Evolutionary conservation across 2,888 invertebrate species (phyloP).

Genomic region (Griposia aprilina): DNA sequence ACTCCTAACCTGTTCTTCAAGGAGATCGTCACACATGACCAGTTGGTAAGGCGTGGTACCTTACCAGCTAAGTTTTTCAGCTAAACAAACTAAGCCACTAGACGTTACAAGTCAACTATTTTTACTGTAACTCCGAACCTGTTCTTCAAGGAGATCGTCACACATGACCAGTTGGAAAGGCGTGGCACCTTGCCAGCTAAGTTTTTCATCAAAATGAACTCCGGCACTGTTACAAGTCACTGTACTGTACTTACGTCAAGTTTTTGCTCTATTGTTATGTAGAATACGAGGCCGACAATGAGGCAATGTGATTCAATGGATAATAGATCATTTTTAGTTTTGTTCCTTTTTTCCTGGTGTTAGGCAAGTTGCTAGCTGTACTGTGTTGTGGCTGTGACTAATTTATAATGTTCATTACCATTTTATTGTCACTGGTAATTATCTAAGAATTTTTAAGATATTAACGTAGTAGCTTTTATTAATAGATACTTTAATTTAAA

Average conservation of each 20-base stretch:
- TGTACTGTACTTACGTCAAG: conserved; percentile 17
- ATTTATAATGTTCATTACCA: background rate
- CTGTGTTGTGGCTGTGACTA: background rate
- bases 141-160: conserved; percentile 33
- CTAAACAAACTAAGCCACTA: conserved; percentile 19
- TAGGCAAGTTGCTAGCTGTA: conserved; percentile 7
- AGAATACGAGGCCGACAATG: conserved; percentile 55
- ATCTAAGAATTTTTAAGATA: too few relatives aligned
- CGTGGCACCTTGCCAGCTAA: conserved; percentile 22
- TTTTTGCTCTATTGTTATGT: conserved; percentile 65
- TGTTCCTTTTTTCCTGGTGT: conserved; percentile 51
- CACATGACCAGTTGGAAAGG: conserved; percentile 32
- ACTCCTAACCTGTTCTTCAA: conserved; percentile 18
- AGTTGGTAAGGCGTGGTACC: conserved; percentile 32
- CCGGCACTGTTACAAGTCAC: conserved; percentile 25
- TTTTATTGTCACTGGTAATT: background rate
- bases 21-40: conserved; percentile 38
- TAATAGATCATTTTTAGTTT: conserved; percentile 50
- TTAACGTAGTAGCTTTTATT: too few relatives aligned
- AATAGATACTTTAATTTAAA: too few relatives aligned
- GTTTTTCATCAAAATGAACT: conserved; percentile 44
- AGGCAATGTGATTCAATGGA: conserved; percentile 59
- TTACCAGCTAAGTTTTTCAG: conserved; percentile 41
- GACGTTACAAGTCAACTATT: conserved; percentile 1
- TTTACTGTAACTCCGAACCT: conserved; percentile 3